These are phyloP conservation scores for Pristionchus entomophagus DNA, from an alignment of 2,888 invertebrate genomes.

Conservation along the genomic window DNA sequence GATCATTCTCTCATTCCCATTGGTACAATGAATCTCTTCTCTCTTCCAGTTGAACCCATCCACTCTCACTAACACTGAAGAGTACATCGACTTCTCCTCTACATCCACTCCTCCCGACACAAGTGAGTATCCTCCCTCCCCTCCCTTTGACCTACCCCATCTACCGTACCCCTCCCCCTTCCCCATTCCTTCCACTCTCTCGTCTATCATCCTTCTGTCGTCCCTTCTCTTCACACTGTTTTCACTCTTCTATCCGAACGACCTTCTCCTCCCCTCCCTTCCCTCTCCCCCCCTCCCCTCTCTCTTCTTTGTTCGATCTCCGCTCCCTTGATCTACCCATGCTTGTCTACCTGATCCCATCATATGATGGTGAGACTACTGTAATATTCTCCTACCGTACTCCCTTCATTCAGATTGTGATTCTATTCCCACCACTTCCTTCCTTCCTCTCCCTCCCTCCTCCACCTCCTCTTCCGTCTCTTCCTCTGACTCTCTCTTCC, in stretches of 20 bases:
- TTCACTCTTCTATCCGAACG: neutral
- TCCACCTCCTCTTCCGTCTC: constrained; percentile 29
- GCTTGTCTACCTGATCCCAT: neutral
- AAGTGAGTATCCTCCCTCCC: too few species aligned
- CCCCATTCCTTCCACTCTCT: neutral
- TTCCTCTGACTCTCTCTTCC: neutral
- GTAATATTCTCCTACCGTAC: neutral
- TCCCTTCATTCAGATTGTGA: constrained; percentile 7
- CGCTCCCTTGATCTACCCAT: constrained; percentile 22
- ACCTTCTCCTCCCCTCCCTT: neutral
- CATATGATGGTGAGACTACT: constrained; percentile 25
- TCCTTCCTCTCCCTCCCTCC: constrained; percentile 11
- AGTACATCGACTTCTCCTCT: constrained; percentile 7
- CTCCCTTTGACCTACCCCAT: neutral
- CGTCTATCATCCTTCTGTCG: constrained; percentile 14
- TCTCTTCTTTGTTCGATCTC: neutral
- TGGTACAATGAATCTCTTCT: too few species aligned
- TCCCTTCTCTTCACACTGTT: constrained; percentile 4
- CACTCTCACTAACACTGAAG: neutral
- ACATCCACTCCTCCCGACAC: neutral
- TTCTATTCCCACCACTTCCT: constrained; percentile 12
- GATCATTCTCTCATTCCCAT: neutral
- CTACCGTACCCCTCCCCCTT: constrained; percentile 1
- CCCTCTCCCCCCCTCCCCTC: too few species aligned
- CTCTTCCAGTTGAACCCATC: neutral